Evolutionary conservation across 2,797 vertebrate genomes (phyloP).

Genomic region (Leptoclinus maculatus): DNA sequence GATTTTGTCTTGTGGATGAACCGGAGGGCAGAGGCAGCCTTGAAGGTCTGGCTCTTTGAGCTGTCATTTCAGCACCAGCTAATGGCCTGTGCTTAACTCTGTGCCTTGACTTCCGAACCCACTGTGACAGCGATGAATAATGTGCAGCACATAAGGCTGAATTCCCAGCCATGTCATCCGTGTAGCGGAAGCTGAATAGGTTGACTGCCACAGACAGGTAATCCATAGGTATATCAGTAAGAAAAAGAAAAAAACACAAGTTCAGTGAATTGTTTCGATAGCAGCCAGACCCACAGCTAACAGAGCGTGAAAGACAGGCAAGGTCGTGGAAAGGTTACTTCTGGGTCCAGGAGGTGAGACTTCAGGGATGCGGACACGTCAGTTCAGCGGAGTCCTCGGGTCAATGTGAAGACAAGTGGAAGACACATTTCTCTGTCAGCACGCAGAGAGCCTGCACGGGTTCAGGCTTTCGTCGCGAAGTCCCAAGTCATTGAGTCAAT

Average conservation of each 20-base stretch:
- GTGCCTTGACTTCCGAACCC: conserved; percentile 68
- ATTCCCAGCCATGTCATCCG: conserved; percentile 60
- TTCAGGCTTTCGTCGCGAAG: conserved; percentile 88
- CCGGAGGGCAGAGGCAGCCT: conserved; percentile 36
- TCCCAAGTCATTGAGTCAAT: conserved; percentile 94
- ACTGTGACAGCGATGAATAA: conserved; percentile 61
- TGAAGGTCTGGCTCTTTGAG: conserved; percentile 57
- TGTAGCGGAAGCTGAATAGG: conserved; percentile 52
- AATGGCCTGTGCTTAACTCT: conserved; percentile 66
- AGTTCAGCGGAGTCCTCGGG: conserved; percentile 65
- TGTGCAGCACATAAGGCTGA: conserved; percentile 48
- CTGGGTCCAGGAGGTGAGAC: conserved; percentile 73
- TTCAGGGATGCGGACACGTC: conserved; percentile 70
- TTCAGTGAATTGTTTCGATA: conserved; percentile 63
- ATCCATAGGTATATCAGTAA: conserved; percentile 60
- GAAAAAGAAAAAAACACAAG: conserved; percentile 26
- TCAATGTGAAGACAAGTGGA: conserved; percentile 82
- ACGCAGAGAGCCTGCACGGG: conserved; percentile 86
- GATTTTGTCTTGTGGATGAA: conserved; percentile 57
- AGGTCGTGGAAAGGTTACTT: conserved; percentile 69
- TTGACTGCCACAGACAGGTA: conserved; percentile 55
- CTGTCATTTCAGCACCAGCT: conserved; percentile 64
- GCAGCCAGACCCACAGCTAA: conserved; percentile 47
- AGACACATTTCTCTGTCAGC: conserved; percentile 81
- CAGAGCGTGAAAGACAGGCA: conserved; percentile 69